These are phyloP conservation scores for Eptatretus burgeri DNA, from an alignment of 2,113 vertebrate genomes.

Conservation along the genomic window DNA sequence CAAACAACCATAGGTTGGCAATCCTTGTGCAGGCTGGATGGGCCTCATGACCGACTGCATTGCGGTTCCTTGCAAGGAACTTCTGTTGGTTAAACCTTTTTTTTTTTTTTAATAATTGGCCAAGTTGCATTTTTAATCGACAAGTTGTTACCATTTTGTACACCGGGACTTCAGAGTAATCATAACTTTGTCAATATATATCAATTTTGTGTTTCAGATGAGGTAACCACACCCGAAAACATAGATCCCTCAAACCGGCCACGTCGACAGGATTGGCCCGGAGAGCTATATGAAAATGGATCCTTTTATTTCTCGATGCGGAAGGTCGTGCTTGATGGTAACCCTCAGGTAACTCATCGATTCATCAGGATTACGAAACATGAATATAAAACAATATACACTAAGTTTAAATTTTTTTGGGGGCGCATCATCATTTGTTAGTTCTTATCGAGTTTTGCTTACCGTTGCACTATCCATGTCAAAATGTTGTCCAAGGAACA, in stretches of 20 bases:
- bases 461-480: no score
- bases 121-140: constrained; percentile 27
- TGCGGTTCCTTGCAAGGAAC: no score
- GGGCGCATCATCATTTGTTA: no score
- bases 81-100: not conserved
- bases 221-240: constrained; percentile 31
- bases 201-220: constrained; percentile 13
- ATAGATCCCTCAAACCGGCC: constrained; percentile 33
- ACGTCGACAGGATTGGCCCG: constrained; percentile 62
- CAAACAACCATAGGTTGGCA: no score
- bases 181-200: not conserved
- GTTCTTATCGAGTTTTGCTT: no score
- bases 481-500: no score
- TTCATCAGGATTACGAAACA: no score
- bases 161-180: not conserved
- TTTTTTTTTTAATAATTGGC: not conserved
- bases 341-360: constrained; percentile 29
- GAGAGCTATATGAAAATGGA: constrained; percentile 75
- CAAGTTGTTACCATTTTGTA: not conserved
- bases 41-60: no score
- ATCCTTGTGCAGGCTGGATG: no score
- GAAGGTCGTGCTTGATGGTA: constrained; percentile 21
- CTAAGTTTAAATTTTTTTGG: no score
- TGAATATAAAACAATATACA: no score
- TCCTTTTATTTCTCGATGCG: constrained; percentile 58